Evolutionary conservation across 2,113 vertebrate genomes (phyloP), one percentile per base, ranked within the genome.

Genomic region (Perca schrenkii): DNA sequence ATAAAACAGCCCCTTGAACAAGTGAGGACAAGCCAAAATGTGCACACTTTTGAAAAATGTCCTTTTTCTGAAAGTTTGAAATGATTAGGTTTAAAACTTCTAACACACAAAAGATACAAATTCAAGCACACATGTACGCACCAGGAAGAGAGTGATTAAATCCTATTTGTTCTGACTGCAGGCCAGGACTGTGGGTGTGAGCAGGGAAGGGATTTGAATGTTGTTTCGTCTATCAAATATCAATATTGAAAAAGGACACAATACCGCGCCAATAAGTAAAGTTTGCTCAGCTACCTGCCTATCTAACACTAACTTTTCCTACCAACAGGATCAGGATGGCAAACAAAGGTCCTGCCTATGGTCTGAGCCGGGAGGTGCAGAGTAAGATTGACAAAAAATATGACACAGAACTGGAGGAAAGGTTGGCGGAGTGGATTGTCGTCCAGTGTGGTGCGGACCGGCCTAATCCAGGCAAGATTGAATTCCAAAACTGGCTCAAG

Each of bases 311-410:
- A 46, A 46, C 34, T 65, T 64, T 80, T 43, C 58, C 73, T 88
- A 58, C 65, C 63, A 58, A 78, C 84, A 94, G 90, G 71, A 88
- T 68, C 60, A 86, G 25, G 50, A 96, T 96, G 95, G 83, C 95
- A 77, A 94, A 94, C 91, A 89, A 76, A 79, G 95, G 94, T 85
- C 94, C 92, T 13, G 3, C 80, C 3, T 96, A 92, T 0, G 95
- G 95, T 81, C 68, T 95, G 84, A 94, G 72, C 91, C 95, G 94
- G 0, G 98, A 98, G 0, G 96, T 99, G 25, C 97, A 98, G 67
- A 96, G 92, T 77, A 99, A 97, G 88, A 99, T 99, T 0, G 98
- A 99, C 92, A 99, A 97, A 95, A 99, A 99, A 89, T 99, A 99
- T 0, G 97, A 99, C 0, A 95, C 96, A 0, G 98, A 99, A n/a